phyloP scores from a whole-genome alignment of 2,888 invertebrate species.

The Brachyptera putata region DNA sequence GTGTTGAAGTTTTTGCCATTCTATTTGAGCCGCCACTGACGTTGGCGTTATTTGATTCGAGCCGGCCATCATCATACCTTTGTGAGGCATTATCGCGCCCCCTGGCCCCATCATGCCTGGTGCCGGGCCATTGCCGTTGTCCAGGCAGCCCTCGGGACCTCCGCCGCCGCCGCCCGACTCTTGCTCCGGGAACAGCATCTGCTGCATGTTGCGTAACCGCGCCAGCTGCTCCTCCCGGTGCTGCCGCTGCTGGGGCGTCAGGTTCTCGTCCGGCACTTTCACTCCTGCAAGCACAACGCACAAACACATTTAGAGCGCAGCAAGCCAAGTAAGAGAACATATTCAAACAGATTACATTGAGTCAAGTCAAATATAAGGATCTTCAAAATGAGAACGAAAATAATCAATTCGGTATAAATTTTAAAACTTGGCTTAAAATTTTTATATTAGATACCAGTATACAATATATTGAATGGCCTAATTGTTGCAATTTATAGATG shows the following conservation, averaged over 20 bases:
- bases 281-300: constrained; percentile 54
- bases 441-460: too few relatives aligned
- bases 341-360: too few relatives aligned
- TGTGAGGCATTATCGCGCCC: constrained; percentile 22
- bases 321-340: too few relatives aligned
- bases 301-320: too few relatives aligned
- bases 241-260: constrained; percentile 92
- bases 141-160: too few relatives aligned
- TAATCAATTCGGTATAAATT: too few relatives aligned
- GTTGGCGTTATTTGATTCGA: constrained; percentile 32
- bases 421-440: too few relatives aligned
- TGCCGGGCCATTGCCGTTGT: constrained; percentile 11
- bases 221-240: constrained; percentile 91
- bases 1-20: constrained; percentile 88
- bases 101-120: constrained; percentile 5
- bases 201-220: constrained; percentile 86
- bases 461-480: too few relatives aligned
- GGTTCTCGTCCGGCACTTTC: constrained; percentile 91
- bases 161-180: constrained; percentile 38
- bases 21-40: constrained; percentile 63
- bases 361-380: too few relatives aligned
- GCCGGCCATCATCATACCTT: constrained; percentile 27
- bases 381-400: too few relatives aligned
- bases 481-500: too few relatives aligned
- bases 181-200: constrained; percentile 85